These are phyloP conservation scores for Balaeniceps rex DNA, from an alignment of 2,113 vertebrate species.

Conservation along the genomic window DNA sequence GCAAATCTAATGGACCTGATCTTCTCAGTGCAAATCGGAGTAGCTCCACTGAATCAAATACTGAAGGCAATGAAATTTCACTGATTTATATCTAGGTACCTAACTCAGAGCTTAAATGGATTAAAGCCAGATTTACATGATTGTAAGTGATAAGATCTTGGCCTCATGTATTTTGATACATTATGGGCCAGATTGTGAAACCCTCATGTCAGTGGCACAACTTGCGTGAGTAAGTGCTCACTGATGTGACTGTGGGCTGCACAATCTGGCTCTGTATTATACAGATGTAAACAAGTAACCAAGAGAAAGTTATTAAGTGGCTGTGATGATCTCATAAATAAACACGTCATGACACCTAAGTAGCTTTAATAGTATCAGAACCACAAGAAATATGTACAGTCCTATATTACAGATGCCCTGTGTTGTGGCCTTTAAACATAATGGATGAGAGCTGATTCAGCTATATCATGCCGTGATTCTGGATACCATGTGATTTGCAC, in stretches of 20 bases:
- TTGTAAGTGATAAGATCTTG: conserved; percentile 38
- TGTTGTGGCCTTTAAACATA: conserved; percentile 19
- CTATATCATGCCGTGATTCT: conserved; percentile 5
- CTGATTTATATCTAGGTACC: conserved; percentile 44
- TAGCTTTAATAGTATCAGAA: conserved; percentile 55
- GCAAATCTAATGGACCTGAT: conserved; percentile 33
- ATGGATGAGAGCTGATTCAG: conserved; percentile 20
- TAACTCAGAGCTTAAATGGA: conserved; percentile 25
- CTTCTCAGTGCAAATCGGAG: conserved; percentile 18
- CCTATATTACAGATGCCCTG: conserved; percentile 11
- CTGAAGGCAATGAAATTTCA: background rate
- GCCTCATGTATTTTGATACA: conserved; percentile 31
- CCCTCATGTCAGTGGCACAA: conserved; percentile 22
- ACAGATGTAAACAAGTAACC: conserved; percentile 48
- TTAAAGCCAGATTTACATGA: conserved; percentile 45
- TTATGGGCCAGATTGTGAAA: conserved; percentile 32
- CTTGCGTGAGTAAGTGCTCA: conserved; percentile 17
- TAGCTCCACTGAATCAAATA: conserved; percentile 11
- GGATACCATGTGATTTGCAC: conserved; percentile 21
- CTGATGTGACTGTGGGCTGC: background rate
- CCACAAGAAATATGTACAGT: conserved; percentile 42
- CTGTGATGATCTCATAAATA: conserved; percentile 61
- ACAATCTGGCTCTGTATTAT: conserved; percentile 32
- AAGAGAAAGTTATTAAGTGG: conserved; percentile 57
- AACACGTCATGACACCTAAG: conserved; percentile 53